phyloP scores from a whole-genome alignment of 1,140 invertebrate genomes.

The Rhynchophorus ferrugineus region DNA sequence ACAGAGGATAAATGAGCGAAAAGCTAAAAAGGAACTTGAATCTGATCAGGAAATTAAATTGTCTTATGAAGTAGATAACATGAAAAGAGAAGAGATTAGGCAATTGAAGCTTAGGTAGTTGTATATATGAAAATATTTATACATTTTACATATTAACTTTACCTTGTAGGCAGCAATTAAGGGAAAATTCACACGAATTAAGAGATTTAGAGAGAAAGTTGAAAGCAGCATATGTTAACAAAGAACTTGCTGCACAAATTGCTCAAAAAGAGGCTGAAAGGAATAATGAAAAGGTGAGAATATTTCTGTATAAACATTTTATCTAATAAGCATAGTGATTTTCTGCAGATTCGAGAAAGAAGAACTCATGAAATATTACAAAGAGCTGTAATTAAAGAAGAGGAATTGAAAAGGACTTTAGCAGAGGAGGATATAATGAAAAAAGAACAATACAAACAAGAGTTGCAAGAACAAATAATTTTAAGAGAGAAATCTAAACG shows the following conservation, averaged over 20 bases:
- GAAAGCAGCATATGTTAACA: constrained; percentile 39
- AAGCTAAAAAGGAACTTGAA: constrained; percentile 19
- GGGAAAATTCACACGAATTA: constrained; percentile 41
- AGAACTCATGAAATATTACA: constrained; percentile 21
- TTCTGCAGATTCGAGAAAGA: constrained; percentile 22
- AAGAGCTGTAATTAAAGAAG: constrained; percentile 23
- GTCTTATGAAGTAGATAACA: constrained; percentile 29
- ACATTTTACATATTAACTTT: background rate
- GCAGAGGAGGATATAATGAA: constrained; percentile 30
- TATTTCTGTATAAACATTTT: constrained; percentile 5
- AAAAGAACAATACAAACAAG: constrained; percentile 35
- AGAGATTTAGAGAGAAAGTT: constrained; percentile 39
- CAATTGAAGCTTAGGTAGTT: constrained; percentile 28
- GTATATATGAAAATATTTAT: background rate
- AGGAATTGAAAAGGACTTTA: constrained; percentile 24
- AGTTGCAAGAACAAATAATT: constrained; percentile 41
- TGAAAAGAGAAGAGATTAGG: constrained; percentile 32
- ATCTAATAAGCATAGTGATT: constrained; percentile 1
- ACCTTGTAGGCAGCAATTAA: constrained; percentile 20
- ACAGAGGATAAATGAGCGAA: constrained; percentile 18
- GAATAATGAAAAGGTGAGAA: constrained; percentile 29
- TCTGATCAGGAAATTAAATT: constrained; percentile 31
- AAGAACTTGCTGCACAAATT: constrained; percentile 39
- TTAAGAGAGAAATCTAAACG: constrained; percentile 35
- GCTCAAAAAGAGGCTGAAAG: constrained; percentile 38